These are phyloP conservation scores for Sphenodon punctatus DNA, from an alignment of 2,797 vertebrate genomes.

Conservation along the genomic window DNA sequence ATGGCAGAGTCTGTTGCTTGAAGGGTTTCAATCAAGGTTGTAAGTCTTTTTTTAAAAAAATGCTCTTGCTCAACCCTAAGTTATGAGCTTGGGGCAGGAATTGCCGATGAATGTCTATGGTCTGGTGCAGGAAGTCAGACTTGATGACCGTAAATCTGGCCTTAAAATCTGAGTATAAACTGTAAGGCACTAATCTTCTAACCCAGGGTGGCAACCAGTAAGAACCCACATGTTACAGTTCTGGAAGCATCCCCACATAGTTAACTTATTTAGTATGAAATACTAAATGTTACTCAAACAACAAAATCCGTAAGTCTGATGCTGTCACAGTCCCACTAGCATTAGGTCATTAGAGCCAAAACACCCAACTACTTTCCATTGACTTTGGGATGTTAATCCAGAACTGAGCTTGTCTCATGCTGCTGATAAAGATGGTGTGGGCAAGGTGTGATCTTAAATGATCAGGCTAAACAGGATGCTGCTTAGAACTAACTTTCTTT, in stretches of 20 bases:
- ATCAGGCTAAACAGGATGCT: neutral
- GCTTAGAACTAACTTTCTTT: neutral
- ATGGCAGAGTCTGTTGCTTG: too few relatives aligned
- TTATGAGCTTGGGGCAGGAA: too few relatives aligned
- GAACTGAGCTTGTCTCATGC: neutral
- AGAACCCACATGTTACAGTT: neutral
- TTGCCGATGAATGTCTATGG: too few relatives aligned
- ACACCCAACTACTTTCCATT: neutral
- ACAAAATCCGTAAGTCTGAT: neutral
- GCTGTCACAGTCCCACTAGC: neutral
- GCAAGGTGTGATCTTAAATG: neutral
- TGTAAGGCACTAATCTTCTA: neutral
- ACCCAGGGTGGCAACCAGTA: neutral
- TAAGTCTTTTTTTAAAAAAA: too few relatives aligned
- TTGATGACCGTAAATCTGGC: too few relatives aligned
- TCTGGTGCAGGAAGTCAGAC: too few relatives aligned
- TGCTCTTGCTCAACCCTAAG: too few relatives aligned
- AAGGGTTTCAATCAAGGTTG: too few relatives aligned
- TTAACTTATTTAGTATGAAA: slow-evolving; percentile 1
- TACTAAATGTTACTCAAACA: slow-evolving; percentile 2
- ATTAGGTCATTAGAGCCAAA: neutral
- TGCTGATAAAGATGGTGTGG: neutral
- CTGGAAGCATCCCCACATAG: neutral
- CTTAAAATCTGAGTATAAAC: neutral
- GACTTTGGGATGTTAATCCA: neutral